Conservation (phyloP, 2,888 invertebrate genomes). For the Drosophila robusta region DNA sequence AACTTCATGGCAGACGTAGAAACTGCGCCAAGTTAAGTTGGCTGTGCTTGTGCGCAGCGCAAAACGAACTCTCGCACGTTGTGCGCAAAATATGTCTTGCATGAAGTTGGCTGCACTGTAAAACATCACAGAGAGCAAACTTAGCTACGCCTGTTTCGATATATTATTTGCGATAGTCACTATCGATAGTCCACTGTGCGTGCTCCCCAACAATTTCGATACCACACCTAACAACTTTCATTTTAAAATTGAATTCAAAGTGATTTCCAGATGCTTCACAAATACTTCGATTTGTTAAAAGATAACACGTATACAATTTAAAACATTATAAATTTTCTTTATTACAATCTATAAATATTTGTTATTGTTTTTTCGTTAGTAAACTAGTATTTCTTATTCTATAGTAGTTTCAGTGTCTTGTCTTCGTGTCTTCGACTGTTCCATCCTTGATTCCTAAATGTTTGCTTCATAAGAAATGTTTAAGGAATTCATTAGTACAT, state of each 20-base stretch:
- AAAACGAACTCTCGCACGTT: background rate
- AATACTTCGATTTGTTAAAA: background rate
- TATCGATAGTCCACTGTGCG: background rate
- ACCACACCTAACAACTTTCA: background rate
- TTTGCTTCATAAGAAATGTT: background rate
- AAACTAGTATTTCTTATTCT: background rate
- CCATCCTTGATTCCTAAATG: background rate
- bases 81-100: background rate
- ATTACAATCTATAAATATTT: background rate
- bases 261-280: no score
- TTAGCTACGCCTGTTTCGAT: background rate
- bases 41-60: background rate
- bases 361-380: background rate
- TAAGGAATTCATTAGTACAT: background rate
- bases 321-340: conserved; percentile 11
- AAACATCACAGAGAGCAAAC: background rate
- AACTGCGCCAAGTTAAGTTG: conserved; percentile 1
- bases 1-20: background rate
- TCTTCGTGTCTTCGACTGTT: background rate
- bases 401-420: background rate
- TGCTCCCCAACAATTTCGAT: background rate
- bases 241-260: no score
- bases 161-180: background rate
- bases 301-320: background rate
- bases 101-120: background rate